Conservation (phyloP, 2,888 invertebrate species). For the Eupithecia exiguata region DNA sequence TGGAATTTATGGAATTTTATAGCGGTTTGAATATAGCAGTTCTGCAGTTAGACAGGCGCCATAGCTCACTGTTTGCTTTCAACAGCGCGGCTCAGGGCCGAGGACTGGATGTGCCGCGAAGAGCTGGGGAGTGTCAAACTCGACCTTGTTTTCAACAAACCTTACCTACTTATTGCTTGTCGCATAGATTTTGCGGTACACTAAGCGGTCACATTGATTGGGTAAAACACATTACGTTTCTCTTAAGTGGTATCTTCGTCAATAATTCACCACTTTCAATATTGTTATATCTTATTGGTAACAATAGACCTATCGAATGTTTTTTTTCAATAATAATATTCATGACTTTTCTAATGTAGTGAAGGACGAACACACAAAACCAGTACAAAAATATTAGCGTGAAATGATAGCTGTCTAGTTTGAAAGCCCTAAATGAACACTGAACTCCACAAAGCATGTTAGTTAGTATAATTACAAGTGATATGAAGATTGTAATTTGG, state of each 20-base stretch:
- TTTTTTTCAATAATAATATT: too few species aligned
- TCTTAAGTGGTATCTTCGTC: not conserved
- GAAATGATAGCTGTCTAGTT: not conserved
- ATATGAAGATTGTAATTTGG: conserved; percentile 23
- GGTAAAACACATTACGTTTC: not conserved
- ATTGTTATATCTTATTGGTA: not conserved
- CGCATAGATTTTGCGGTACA: not conserved
- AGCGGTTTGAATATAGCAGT: conserved; percentile 38
- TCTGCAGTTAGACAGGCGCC: conserved; percentile 17
- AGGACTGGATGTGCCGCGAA: not conserved
- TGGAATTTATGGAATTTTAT: conserved; percentile 45
- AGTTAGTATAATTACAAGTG: conserved; percentile 10
- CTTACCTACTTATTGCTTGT: not conserved
- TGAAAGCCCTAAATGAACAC: not conserved
- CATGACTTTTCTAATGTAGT: not conserved
- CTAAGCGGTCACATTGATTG: not conserved
- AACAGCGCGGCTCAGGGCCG: not conserved
- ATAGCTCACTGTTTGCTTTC: conserved; percentile 16
- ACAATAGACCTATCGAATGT: too few species aligned
- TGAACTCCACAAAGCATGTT: not conserved
- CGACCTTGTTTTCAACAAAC: conserved; percentile 3
- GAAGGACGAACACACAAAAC: not conserved
- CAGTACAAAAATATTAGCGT: not conserved
- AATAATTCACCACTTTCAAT: not conserved
- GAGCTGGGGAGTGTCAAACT: not conserved